Evolutionary conservation across 2,113 vertebrate species (phyloP).

Genomic region (Rafetus swinhoei): DNA sequence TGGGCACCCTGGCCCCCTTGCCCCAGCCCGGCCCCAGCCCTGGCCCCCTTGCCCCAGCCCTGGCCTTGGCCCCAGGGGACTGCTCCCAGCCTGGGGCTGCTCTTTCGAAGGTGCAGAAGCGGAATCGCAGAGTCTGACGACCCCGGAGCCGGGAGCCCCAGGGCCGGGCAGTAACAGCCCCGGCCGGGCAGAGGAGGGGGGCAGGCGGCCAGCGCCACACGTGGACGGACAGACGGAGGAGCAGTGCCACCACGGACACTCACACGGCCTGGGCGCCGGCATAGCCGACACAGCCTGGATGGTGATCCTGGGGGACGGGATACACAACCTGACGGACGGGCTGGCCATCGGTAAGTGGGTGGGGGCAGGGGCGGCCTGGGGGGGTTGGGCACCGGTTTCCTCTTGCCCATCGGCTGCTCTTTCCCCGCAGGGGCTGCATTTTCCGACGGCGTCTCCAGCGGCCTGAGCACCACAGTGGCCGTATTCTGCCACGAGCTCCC

Average conservation of each 20-base stretch:
- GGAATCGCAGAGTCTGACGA: background rate
- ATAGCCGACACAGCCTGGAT: slow-evolving; percentile 75
- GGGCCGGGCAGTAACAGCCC: background rate
- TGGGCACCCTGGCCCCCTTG: no score
- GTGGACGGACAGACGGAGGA: background rate
- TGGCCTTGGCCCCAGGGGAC: accelerated
- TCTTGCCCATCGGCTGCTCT: accelerated
- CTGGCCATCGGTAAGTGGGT: slow-evolving; percentile 81
- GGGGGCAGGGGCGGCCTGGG: no score
- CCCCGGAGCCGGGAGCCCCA: background rate
- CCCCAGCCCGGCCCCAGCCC: background rate
- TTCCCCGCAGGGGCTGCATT: slow-evolving; percentile 81
- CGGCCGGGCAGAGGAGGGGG: background rate
- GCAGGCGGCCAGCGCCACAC: background rate
- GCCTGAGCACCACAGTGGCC: slow-evolving; percentile 85
- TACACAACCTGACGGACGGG: slow-evolving; percentile 84
- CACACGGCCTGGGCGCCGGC: slow-evolving; percentile 48
- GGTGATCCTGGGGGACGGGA: slow-evolving; percentile 81
- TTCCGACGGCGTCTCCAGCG: slow-evolving; percentile 79
- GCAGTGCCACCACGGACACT: slow-evolving; percentile 39
- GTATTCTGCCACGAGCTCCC: slow-evolving; percentile 88
- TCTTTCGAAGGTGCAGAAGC: background rate
- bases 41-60: accelerated
- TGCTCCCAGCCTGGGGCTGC: accelerated
- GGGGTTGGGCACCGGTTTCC: background rate